Conservation (phyloP, 2,113 vertebrate genomes). For the Pseudolaguvia tuberculata region DNA sequence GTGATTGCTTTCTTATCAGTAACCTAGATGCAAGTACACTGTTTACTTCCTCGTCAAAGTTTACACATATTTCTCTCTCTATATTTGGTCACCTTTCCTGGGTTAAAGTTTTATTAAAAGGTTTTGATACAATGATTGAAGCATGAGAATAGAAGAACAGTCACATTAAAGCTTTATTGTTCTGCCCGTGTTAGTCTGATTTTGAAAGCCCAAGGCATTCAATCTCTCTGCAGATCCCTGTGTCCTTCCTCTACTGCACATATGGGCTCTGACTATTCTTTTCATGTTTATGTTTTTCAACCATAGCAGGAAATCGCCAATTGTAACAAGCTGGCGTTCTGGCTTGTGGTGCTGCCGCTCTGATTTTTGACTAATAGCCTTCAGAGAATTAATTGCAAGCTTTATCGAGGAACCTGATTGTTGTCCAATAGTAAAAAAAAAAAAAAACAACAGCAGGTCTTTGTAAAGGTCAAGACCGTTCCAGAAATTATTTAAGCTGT, state of each 20-base stretch:
- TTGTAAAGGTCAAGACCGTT: conserved; percentile 12
- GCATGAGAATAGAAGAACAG: conserved; percentile 16
- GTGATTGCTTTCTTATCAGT: conserved; percentile 46
- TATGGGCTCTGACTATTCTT: conserved; percentile 46
- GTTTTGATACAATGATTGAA: conserved; percentile 30
- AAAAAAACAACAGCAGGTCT: conserved; percentile 52
- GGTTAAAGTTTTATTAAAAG: conserved; percentile 40
- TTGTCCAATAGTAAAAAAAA: conserved; percentile 56
- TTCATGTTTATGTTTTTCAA: conserved; percentile 53
- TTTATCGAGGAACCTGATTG: conserved; percentile 53
- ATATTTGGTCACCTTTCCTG: conserved; percentile 28
- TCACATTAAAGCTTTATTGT: conserved; percentile 29
- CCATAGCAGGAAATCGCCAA: conserved; percentile 60
- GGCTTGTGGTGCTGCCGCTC: conserved; percentile 51
- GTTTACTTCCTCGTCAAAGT: conserved; percentile 52
- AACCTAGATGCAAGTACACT: conserved; percentile 28
- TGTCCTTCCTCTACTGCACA: conserved; percentile 32
- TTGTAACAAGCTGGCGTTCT: conserved; percentile 59
- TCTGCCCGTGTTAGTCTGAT: background rate
- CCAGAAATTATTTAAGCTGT: background rate
- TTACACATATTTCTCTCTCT: conserved; percentile 34
- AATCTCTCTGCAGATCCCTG: conserved; percentile 26
- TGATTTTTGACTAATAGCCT: conserved; percentile 65
- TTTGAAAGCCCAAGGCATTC: conserved; percentile 9
- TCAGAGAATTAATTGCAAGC: conserved; percentile 64